Evolutionary conservation across 53 echinoderm and acorn worm species (phyloP), one percentile per base, ranked within the genome.

Genomic region (Antedon mediterranea): DNA sequence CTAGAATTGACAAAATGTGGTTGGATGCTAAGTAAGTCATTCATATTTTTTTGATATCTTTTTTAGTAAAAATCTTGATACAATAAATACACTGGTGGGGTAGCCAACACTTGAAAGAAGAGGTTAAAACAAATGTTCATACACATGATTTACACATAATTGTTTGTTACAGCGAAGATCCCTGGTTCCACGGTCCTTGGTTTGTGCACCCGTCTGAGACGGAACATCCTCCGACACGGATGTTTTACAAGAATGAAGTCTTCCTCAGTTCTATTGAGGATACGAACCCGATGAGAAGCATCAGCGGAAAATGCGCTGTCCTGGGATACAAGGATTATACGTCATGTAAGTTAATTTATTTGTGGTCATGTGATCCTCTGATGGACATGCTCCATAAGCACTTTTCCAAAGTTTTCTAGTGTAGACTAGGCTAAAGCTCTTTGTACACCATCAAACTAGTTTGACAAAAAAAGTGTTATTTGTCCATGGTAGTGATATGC

Each of bases 221-320:
- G n/a, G 86, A 87, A 26, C 92, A 92, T 43, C 92, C 89, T 0
- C 97, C 97, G 0, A 92, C 92, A 13, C 85, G 88, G 29, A 85
- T 97, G 81, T 97, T 97, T 82, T 97, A 92, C 72, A 90, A 87
- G 80, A 97, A 92, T 78, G 92, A 92, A 76, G 88, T 97, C 31
- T 97, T 97, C 82, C 78, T 92, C 78, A 92, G 97, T 77, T 89
- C 87, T 31, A 89, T 84, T 71, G 88, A 88, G 29, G 89, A 92
- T 44, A 85, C 85, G 30, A 92, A 92, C 42, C 85, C 87, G 8
- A 92, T 97, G 79, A 81, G 82, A 7, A 85, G 85, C 32, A 86
- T 97, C 73, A 71, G 87, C 31, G 89, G 89, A 75, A 97, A 97
- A 34, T 89, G 91, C 37, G 78, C 85, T 31, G 87, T 94, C 32